Evolutionary conservation across 2,797 vertebrate genomes (phyloP).

Genomic region (Dryobates pubescens): DNA sequence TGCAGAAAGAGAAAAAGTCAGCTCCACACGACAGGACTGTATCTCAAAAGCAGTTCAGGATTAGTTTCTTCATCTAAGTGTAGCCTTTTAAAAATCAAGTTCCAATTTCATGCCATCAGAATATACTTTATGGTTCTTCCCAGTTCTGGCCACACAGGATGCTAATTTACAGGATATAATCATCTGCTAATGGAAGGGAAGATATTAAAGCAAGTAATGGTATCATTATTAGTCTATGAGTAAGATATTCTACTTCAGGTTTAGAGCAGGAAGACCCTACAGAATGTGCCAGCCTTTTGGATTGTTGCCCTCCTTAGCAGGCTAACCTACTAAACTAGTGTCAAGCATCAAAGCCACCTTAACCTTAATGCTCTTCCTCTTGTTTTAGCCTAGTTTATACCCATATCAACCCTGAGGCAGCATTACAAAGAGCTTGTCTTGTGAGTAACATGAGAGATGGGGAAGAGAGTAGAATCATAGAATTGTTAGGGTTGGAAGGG

Average conservation of each 20-base stretch:
- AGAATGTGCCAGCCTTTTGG: neutral
- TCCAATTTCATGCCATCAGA: slow-evolving; percentile 55
- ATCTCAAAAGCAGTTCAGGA: slow-evolving; percentile 26
- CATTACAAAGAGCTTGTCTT: neutral
- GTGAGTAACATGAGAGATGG: neutral
- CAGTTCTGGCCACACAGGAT: neutral
- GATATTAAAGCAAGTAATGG: slow-evolving; percentile 5
- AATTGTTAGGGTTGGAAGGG: too few species aligned
- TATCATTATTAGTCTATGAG: neutral
- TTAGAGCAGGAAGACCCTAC: neutral
- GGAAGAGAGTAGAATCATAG: neutral
- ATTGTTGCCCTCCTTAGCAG: neutral
- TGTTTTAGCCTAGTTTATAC: neutral
- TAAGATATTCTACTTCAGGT: neutral
- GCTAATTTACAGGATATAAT: neutral
- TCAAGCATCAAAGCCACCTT: neutral
- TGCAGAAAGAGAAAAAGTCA: slow-evolving; percentile 29
- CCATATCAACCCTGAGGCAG: neutral
- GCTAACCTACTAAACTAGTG: neutral
- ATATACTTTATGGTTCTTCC: slow-evolving; percentile 28
- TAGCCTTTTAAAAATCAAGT: slow-evolving; percentile 52
- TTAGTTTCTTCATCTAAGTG: slow-evolving; percentile 37
- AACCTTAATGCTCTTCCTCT: neutral
- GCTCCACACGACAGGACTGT: neutral
- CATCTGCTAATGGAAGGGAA: neutral